These are phyloP conservation scores for Ageneiosus marmoratus DNA, from an alignment of 2,113 vertebrate species.

Conservation along the genomic window DNA sequence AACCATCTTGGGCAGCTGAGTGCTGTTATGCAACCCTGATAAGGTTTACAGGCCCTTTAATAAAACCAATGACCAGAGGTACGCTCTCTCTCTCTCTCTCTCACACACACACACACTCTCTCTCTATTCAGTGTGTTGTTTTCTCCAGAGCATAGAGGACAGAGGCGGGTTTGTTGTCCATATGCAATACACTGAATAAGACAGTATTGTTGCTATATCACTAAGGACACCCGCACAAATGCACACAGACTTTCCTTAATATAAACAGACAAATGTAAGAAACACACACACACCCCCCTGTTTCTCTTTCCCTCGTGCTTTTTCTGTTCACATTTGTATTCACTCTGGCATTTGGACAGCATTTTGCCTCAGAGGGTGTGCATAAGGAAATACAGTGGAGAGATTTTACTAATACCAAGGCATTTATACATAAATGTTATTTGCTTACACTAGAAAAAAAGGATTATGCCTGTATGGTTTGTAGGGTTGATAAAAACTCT, in stretches of 20 bases:
- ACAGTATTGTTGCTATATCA: slow-evolving; percentile 43
- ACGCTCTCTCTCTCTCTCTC: not conserved
- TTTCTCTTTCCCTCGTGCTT: not conserved
- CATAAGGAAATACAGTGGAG: slow-evolving; percentile 51
- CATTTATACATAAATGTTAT: slow-evolving; percentile 67
- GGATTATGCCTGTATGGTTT: slow-evolving; percentile 52
- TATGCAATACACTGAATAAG: slow-evolving; percentile 41
- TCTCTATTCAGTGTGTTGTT: slow-evolving; percentile 50
- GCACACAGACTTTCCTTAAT: slow-evolving; percentile 39
- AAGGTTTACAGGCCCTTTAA: slow-evolving; percentile 37
- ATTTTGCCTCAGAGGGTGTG: slow-evolving; percentile 52
- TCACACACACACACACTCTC: too few relatives aligned
- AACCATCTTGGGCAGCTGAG: slow-evolving; percentile 37
- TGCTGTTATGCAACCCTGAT: slow-evolving; percentile 42
- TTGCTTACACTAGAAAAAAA: slow-evolving; percentile 66
- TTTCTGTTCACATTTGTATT: slow-evolving; percentile 40
- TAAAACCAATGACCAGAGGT: slow-evolving; percentile 37
- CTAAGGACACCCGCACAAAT: slow-evolving; percentile 27
- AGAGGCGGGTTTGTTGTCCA: slow-evolving; percentile 55
- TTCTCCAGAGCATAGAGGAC: slow-evolving; percentile 54
- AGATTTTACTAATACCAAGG: slow-evolving; percentile 61
- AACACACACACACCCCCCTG: slow-evolving; percentile 14
- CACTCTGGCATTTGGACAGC: slow-evolving; percentile 45
- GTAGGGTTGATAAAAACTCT: slow-evolving; percentile 67
- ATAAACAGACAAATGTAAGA: slow-evolving; percentile 41